Base-by-base conservation (phyloP, 2,888 invertebrate species). In the Mylabris sibirica region DNA sequence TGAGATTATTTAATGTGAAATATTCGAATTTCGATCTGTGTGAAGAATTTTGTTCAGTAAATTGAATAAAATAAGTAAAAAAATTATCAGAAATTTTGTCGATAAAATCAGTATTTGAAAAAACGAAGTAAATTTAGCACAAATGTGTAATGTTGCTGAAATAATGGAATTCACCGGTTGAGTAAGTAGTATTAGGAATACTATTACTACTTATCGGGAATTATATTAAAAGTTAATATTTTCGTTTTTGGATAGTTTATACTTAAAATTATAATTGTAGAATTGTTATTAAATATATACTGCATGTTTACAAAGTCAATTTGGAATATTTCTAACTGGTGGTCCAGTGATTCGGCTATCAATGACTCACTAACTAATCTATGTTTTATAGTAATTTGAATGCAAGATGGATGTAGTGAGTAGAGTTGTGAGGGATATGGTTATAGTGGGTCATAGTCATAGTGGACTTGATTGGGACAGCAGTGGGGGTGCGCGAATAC, bases 401-500 rank as follows among this genome's bases (percentile, higher is more conserved):
- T 73, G 65, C 77, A 78, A 77, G 77, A 77, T 76, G 74, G 75
- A 76, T 77, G 75, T 78, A 76, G 76, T 73, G 72, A 63, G 67
- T 70, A 64, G 63, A 70, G 71, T 75, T 69, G 74, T 73, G 74
- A 69, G 71, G 70, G 68, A 68, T 67, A 71, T 72, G 75, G 73
- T 76, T 72, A 76, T 75, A 73, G 75, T 74, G 76, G 76, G 77
- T 68, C 49, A 44, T 68, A 68, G 77, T 68, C 49, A 44, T 68
- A 68, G 63, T 65, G 69, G 63, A 41, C 60, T 53, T 65, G 53
- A 64, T 63, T 22, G 44, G 49, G 69, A 35, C 67, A 41, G 69
- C 64, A 64, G 73, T 59, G 65, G 84, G 77, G 76, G 75, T 79
- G 81, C 81, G 83, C 77, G 78, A 79, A 75, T 78, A 78, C 71